A percentile compares a stretch with the other conserved stretches of the same genome.
phyloP scores from a whole-genome alignment of 2,113 vertebrate genomes.

The Rafetus swinhoei region DNA sequence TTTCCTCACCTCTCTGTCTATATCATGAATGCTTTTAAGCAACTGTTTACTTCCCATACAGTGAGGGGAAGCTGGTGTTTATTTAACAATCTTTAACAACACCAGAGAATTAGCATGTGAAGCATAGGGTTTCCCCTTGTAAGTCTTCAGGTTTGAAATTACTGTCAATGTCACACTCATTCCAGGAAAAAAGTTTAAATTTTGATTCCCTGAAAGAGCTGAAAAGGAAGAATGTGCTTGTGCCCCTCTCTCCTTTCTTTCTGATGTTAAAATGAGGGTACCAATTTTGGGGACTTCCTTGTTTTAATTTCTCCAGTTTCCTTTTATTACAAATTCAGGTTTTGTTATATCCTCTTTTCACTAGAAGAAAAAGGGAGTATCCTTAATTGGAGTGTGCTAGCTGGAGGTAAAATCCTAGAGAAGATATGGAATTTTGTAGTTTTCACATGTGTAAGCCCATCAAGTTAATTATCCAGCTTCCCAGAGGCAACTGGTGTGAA shows the following conservation, averaged over 20 bases:
- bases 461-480: not conserved
- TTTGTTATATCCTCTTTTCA: not conserved
- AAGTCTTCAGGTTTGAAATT: not conserved
- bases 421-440: not conserved
- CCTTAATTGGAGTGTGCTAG: not conserved
- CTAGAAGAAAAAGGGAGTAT: not conserved
- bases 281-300: not conserved
- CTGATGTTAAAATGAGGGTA: not conserved
- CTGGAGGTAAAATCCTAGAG: not conserved
- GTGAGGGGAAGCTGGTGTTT: not conserved
- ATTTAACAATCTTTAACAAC: not conserved
- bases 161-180: not conserved
- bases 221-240: not conserved
- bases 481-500: not conserved
- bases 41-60: accelerated
- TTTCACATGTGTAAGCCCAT: not conserved
- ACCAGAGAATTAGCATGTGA: not conserved
- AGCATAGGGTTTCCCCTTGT: not conserved
- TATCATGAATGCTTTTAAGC: not conserved
- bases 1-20: not conserved
- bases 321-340: not conserved
- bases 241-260: not conserved
- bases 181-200: not conserved
- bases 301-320: accelerated
- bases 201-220: not conserved